Conservation (phyloP, 1,140 invertebrate species). For the Vanessa tameamea region DNA sequence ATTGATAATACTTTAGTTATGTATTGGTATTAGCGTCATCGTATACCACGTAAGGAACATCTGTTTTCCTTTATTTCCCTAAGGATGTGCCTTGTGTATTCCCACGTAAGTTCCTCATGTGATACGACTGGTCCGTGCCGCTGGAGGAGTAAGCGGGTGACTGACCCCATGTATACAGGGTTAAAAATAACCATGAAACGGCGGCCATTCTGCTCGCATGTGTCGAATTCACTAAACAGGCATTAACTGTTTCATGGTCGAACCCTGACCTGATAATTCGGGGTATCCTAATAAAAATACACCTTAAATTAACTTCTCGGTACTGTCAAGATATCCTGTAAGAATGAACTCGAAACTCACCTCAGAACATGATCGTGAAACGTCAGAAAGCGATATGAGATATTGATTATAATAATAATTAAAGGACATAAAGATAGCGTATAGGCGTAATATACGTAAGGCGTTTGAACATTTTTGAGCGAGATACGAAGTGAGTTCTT, state of each 20-base stretch:
- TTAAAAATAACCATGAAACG: constrained; percentile 78
- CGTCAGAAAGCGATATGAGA: no score
- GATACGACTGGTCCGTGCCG: constrained; percentile 71
- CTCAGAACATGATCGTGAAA: no score
- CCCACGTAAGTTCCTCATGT: constrained; percentile 75
- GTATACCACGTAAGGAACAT: neutral
- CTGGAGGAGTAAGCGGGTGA: constrained; percentile 72
- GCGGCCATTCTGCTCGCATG: constrained; percentile 77
- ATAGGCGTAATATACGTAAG: no score
- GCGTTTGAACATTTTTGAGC: no score
- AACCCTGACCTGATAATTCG: constrained; percentile 73
- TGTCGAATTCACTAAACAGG: constrained; percentile 79
- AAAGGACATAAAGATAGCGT: no score
- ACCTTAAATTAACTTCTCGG: neutral
- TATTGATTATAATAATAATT: no score
- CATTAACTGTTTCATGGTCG: constrained; percentile 79
- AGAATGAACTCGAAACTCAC: no score
- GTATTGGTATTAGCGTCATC: neutral
- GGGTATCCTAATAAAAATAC: constrained; percentile 48
- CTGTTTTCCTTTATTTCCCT: constrained; percentile 43
- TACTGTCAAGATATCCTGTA: neutral
- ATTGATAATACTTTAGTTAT: no score
- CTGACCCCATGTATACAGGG: constrained; percentile 74
- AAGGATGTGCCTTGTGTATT: constrained; percentile 65
- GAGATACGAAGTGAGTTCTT: no score